phyloP scores from a whole-genome alignment of 2,888 invertebrate genomes.

The Plebejus anna region DNA sequence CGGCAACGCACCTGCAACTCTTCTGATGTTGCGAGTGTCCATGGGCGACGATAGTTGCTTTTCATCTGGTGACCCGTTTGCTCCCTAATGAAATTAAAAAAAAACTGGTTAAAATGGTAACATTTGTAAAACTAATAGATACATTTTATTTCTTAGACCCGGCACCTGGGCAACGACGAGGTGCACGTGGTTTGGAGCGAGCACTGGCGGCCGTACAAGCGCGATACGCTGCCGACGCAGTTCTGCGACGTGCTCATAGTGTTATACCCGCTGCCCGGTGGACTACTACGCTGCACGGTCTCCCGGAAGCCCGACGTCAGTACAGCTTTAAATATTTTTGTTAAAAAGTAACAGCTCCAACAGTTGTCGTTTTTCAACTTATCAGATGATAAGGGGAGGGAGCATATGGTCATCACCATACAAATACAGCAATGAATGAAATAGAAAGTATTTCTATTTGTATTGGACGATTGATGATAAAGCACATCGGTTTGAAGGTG shows the following conservation, averaged over 20 bases:
- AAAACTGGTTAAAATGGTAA: too few relatives aligned
- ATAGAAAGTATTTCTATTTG: background rate
- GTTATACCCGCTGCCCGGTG: constrained; percentile 94
- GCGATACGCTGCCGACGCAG: constrained; percentile 98
- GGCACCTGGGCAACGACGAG: constrained; percentile 98
- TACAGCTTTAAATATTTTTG: constrained; percentile 30
- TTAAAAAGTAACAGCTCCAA: background rate
- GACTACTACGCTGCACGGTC: constrained; percentile 92
- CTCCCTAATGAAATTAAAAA: too few relatives aligned
- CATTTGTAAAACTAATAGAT: background rate
- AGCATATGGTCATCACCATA: too few relatives aligned
- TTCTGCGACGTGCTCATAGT: constrained; percentile 99
- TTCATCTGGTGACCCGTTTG: too few relatives aligned
- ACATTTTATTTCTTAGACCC: constrained; percentile 76
- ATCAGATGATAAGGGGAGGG: too few relatives aligned
- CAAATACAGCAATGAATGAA: too few relatives aligned
- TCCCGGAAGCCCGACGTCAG: constrained; percentile 91
- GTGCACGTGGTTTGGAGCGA: constrained; percentile 99
- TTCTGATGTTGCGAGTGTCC: too few relatives aligned
- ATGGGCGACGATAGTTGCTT: too few relatives aligned
- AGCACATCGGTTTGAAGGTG: constrained; percentile 69
- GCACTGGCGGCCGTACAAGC: constrained; percentile 95
- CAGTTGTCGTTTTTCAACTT: too few relatives aligned
- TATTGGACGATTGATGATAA: background rate
- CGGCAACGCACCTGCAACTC: too few relatives aligned